Percentiles rank a stretch among this genome's conserved stretches.
These are phyloP conservation scores for Hydractinia echinata DNA, from an alignment of 30 jellyfish, hydroid and myxozoan species.

Conservation along the genomic window DNA sequence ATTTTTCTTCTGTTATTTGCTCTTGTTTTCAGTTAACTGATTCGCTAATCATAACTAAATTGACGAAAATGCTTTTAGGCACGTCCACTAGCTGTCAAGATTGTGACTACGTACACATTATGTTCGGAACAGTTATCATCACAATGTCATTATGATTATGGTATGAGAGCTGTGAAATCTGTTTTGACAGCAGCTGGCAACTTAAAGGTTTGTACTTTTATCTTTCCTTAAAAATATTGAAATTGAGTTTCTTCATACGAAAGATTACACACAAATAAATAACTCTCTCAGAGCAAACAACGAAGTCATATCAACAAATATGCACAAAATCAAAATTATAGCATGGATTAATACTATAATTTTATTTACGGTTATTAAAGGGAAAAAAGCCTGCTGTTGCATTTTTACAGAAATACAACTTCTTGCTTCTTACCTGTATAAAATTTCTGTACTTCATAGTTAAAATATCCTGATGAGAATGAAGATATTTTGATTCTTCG, in stretches of 20 bases:
- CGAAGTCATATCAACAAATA: too few relatives aligned
- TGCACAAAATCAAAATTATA: too few relatives aligned
- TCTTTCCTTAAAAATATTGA: too few relatives aligned
- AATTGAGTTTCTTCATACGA: too few relatives aligned
- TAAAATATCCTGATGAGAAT: conserved; percentile 88
- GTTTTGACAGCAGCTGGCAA: conserved; percentile 99
- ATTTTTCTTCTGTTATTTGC: neutral
- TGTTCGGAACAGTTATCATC: conserved; percentile 97
- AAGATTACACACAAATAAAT: too few relatives aligned
- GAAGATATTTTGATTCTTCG: conserved; percentile 88
- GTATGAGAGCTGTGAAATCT: conserved; percentile 98
- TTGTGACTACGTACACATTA: conserved; percentile 93
- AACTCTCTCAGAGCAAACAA: too few relatives aligned
- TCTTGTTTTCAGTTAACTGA: neutral
- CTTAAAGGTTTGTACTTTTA: conserved; percentile 61
- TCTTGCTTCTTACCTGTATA: neutral
- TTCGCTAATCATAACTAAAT: neutral
- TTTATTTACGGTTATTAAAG: too few relatives aligned
- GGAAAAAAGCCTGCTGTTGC: too few relatives aligned
- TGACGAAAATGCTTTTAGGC: conserved; percentile 46
- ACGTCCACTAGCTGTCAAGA: conserved; percentile 96
- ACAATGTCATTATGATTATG: conserved; percentile 96
- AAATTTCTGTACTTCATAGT: conserved; percentile 30
- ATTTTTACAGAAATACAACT: neutral
- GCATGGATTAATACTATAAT: too few relatives aligned